Percentiles rank a stretch among this genome's conserved stretches.
Evolutionary conservation across 2,113 vertebrate species (phyloP).

Genomic region (Phalacrocorax carbo): DNA sequence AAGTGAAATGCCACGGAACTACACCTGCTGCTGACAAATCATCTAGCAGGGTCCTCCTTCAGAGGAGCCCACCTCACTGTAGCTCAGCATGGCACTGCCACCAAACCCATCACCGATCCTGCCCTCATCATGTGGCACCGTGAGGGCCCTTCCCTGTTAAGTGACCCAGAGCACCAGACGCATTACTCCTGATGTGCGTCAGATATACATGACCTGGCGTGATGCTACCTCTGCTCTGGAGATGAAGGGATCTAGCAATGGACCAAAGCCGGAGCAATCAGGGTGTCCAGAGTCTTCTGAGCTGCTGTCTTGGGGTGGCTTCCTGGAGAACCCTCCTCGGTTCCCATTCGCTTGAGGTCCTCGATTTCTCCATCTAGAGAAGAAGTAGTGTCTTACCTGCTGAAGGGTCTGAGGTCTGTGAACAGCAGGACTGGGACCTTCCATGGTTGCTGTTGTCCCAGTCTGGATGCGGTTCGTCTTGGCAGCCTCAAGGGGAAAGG

Average conservation of each 20-base stretch:
- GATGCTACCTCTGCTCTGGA: neutral
- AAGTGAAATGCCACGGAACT: neutral
- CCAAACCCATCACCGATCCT: neutral
- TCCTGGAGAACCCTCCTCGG: neutral
- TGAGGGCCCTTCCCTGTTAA: neutral
- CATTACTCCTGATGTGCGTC: neutral
- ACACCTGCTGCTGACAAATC: neutral
- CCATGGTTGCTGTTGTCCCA: neutral
- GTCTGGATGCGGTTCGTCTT: neutral
- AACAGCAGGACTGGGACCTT: neutral
- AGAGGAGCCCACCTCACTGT: neutral
- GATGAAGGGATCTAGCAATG: neutral
- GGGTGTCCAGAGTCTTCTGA: neutral
- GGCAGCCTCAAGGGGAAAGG: neutral
- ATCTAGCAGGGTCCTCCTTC: neutral
- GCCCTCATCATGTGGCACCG: neutral
- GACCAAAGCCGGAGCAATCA: neutral
- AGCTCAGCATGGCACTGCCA: neutral
- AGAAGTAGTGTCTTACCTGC: fast-evolving
- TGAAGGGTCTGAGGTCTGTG: neutral
- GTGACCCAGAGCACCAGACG: too few species aligned
- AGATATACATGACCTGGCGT: fast-evolving
- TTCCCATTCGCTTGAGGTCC: fast-evolving
- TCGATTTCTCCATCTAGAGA: fast-evolving
- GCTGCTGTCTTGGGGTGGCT: neutral